Conservation (phyloP, 2,113 vertebrate genomes). For the Eublepharis macularius region DNA sequence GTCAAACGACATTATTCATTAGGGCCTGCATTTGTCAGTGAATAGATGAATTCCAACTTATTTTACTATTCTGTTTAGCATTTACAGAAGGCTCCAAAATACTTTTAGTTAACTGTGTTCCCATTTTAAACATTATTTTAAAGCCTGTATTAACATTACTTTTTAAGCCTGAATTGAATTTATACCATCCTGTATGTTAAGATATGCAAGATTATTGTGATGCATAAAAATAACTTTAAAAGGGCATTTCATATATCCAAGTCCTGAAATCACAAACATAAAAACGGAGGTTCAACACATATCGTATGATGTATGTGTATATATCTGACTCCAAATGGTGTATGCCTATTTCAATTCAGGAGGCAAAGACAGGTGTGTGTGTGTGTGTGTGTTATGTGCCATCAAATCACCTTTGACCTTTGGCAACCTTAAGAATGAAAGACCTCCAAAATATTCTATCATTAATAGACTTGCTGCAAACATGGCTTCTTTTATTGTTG, state of each 20-base stretch:
- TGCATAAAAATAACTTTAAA: neutral
- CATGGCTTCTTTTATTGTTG: too few species aligned
- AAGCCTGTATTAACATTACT: conserved; percentile 15
- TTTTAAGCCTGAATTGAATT: conserved; percentile 7
- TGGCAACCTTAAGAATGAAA: too few species aligned
- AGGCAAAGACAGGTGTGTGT: too few species aligned
- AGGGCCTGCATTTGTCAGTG: conserved; percentile 51
- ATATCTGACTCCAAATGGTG: too few species aligned
- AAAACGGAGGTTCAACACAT: neutral
- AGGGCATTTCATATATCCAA: neutral
- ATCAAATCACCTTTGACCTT: too few species aligned
- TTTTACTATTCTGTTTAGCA: neutral
- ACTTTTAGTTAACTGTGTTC: conserved; percentile 27
- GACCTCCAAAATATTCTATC: too few species aligned
- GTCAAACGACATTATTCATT: conserved; percentile 64
- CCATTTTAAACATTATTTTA: neutral
- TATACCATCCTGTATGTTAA: neutral
- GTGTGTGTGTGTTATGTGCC: too few species aligned
- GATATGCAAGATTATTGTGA: neutral
- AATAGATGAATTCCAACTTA: conserved; percentile 59
- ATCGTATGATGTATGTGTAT: too few species aligned
- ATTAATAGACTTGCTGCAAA: too few species aligned
- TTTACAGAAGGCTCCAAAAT: conserved; percentile 55
- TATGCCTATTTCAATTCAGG: too few species aligned
- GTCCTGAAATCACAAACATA: neutral